Evolutionary conservation across 2,888 invertebrate genomes (phyloP), one percentile per base, ranked within the genome.

Genomic region (Drosophila affinis): DNA sequence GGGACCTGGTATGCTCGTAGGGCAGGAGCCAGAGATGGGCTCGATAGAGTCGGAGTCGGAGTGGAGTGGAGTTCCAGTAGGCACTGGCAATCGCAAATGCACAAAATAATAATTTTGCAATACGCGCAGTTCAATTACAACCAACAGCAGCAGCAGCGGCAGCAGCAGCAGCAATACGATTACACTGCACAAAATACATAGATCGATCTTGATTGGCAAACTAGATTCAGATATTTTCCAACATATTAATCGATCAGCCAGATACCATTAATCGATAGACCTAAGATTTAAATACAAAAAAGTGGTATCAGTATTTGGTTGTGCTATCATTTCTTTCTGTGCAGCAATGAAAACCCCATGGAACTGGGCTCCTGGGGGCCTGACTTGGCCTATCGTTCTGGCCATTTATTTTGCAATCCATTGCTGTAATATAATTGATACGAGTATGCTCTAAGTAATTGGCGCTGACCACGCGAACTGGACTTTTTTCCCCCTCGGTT

Each of bases 101-200:
- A 87, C 88, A 85, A 85, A 89, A 85, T 85, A 85, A 85, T 85
- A 85, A 85, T 85, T 89, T 89, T 46, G 86, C 89, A 89, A 89
- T 85, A 88, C 88, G 89, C 84, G 82, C 88, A 89, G 89, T 85
- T 85, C 86, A 89, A 85, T 85, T 85, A 89, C 83, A 81, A 76
- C 46, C 74, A 74, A 27, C 71, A 67, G n/a, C 75, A 54, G 44
- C 58, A 60, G 27, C 74, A 74, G 27, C 71, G 64, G n/a, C 75
- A 51, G 44, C 58, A 57, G 27, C 74, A 72, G 44, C 58, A 60
- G 27, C 49, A 48, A 3, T 32, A 34, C 34, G 53, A 55, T 4
- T 47, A 47, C 18, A 59, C 59, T n/a, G 57, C 27, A 24, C 51
- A 44, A 14, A 61, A 12, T n/a, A 29, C 2, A 9, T 39, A 12